A percentile compares a stretch with the other conserved stretches of the same genome.
Conservation (phyloP, 2,797 vertebrate genomes). For the Galagoides demidoff region DNA sequence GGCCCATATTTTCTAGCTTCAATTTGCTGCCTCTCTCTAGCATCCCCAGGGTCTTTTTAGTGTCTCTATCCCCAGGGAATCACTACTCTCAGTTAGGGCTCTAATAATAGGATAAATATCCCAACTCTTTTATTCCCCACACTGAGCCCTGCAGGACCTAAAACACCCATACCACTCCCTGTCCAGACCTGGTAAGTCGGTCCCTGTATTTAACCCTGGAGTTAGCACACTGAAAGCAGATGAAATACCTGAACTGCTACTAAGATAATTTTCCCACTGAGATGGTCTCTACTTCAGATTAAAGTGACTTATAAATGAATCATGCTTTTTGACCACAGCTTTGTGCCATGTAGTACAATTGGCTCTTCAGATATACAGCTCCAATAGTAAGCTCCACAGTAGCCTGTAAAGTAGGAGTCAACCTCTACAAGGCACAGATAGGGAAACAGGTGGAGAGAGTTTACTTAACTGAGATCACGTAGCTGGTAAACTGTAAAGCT, state of each 20-base stretch:
- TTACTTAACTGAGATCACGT: background rate
- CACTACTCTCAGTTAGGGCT: background rate
- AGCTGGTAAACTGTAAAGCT: background rate
- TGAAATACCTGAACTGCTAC: background rate
- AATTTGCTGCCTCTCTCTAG: conserved; percentile 26
- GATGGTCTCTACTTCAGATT: background rate
- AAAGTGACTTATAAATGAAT: background rate
- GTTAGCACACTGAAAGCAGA: background rate
- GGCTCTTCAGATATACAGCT: background rate
- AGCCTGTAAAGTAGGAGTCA: background rate
- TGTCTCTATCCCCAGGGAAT: conserved; percentile 37
- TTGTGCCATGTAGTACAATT: background rate
- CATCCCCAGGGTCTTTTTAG: conserved; percentile 55
- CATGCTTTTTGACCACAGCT: background rate
- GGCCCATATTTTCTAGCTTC: background rate
- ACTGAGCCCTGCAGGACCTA: background rate
- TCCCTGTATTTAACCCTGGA: background rate
- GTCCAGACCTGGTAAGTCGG: conserved; percentile 36
- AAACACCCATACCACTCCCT: background rate
- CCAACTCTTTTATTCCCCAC: background rate
- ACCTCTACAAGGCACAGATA: background rate
- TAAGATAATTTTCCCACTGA: background rate
- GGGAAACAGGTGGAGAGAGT: background rate
- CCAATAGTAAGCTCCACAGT: background rate
- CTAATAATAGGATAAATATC: conserved; percentile 62